Base-by-base conservation (phyloP, 2,113 vertebrate genomes). In the Spilogale gracilis region DNA sequence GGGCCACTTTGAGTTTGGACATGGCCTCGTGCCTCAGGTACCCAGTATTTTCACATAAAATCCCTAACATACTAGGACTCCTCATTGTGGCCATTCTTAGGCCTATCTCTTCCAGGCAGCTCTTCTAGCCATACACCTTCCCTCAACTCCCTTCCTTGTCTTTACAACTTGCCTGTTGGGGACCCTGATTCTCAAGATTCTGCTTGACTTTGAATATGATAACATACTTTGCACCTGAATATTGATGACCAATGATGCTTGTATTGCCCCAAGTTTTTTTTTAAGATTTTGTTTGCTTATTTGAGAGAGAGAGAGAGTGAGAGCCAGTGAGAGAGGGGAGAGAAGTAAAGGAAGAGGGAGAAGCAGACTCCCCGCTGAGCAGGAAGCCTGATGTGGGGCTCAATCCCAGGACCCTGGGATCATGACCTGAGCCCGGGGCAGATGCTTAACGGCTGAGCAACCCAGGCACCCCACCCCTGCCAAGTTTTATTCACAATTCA, bases 401-500 rank as follows among this genome's bases (percentile, higher is more conserved):
- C 1, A 8, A 38, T 69, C 32, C 8, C 67, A 69, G 32, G 32
- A 69, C 17, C 16, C n/a, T 17, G 3, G 17, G n/a, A 69, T 69
- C 67, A 69, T 18, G 32, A 69, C 32, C 67, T 69, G 67, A 69
- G 17, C 67, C 16, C 2, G 38, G 38, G 67, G 32, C 32, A 69
- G 32, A 69, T 6, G 14, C 32, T 69, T 69, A 69, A 38, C 3
- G 17, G 38, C 32, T 69, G 32, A 69, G 32, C 32, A 32, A 69
- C n/a, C 8, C 67, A 38, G 67, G 32, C 6, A 6, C 16, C 32
- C 67, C 38, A 54, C 6, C 84, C 4, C 38, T 92, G 69, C 30
- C 71, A 83, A 79, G 30, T 91, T 92, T 94, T 54, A 90, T 54
- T 90, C 32, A 83, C 25, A 88, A 60, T 58, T 92, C 8, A 54